Conservation (phyloP, 2,888 invertebrate genomes). For the Euplagia quadripunctaria region DNA sequence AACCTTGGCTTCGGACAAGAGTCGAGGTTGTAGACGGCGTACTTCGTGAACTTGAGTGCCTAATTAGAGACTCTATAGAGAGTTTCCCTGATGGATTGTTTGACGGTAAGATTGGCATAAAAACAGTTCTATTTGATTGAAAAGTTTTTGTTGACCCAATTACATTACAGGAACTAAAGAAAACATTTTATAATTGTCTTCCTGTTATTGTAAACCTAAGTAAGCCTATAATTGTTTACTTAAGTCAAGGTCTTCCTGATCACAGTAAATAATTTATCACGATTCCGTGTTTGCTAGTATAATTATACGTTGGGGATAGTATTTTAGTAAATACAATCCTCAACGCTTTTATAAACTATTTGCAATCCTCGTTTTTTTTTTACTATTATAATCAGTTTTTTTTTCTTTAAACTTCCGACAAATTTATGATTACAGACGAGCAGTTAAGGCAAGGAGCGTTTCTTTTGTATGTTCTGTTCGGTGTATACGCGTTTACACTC, state of each 20-base stretch:
- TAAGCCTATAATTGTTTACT: too few species aligned
- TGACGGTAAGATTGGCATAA: constrained; percentile 64
- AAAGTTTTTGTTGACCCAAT: background rate
- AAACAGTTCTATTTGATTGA: background rate
- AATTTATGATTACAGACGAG: constrained; percentile 86
- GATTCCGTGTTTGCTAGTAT: background rate
- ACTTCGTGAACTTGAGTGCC: constrained; percentile 60
- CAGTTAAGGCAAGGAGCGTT: constrained; percentile 92
- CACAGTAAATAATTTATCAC: too few species aligned
- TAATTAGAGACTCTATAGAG: constrained; percentile 73
- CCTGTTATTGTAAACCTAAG: too few species aligned
- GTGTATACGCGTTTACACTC: constrained; percentile 94
- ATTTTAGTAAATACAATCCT: background rate
- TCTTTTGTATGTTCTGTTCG: constrained; percentile 91
- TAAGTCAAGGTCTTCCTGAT: too few species aligned
- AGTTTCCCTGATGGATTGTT: constrained; percentile 87
- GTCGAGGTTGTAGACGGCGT: constrained; percentile 66
- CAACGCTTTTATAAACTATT: background rate
- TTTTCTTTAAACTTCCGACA: background rate
- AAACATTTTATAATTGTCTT: background rate
- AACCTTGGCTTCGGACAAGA: constrained; percentile 78
- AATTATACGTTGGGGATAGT: background rate
- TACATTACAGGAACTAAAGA: background rate
- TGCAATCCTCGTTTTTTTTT: too few species aligned
- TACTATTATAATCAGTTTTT: too few species aligned